Conservation (phyloP, 2,113 vertebrate genomes). For the Accipiter virgatus region DNA sequence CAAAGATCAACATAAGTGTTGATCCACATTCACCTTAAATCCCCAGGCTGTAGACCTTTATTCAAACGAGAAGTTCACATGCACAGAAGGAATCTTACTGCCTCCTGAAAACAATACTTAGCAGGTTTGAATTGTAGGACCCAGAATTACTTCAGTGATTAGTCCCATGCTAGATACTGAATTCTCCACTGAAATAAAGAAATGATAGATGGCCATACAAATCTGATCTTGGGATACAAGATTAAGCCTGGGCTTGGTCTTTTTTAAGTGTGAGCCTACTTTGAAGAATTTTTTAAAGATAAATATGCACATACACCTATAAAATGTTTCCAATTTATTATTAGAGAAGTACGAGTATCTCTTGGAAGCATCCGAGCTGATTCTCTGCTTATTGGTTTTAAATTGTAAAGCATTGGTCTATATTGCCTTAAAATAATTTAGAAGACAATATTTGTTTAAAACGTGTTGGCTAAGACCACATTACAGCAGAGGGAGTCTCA, state of each 20-base stretch:
- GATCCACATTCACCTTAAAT: neutral
- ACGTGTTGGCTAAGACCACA: neutral
- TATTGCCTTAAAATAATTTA: neutral
- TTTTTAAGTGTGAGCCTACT: neutral
- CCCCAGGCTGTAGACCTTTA: neutral
- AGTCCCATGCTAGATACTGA: neutral
- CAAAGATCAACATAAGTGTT: neutral
- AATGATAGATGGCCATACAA: neutral
- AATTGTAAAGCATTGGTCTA: neutral
- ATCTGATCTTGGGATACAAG: neutral
- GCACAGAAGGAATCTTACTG: neutral
- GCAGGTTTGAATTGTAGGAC: neutral
- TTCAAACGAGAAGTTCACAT: neutral
- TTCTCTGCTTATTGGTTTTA: neutral
- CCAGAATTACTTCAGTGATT: neutral
- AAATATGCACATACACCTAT: neutral
- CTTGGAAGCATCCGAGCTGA: neutral
- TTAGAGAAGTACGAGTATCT: neutral
- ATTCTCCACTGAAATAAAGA: neutral
- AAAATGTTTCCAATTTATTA: neutral
- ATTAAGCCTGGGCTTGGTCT: neutral
- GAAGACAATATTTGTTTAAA: neutral
- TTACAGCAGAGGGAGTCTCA: neutral
- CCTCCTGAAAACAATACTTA: neutral
- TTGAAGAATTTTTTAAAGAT: neutral